These are phyloP conservation scores for Hanleya hanleyi DNA, from an alignment of 2,888 invertebrate genomes.

Conservation along the genomic window DNA sequence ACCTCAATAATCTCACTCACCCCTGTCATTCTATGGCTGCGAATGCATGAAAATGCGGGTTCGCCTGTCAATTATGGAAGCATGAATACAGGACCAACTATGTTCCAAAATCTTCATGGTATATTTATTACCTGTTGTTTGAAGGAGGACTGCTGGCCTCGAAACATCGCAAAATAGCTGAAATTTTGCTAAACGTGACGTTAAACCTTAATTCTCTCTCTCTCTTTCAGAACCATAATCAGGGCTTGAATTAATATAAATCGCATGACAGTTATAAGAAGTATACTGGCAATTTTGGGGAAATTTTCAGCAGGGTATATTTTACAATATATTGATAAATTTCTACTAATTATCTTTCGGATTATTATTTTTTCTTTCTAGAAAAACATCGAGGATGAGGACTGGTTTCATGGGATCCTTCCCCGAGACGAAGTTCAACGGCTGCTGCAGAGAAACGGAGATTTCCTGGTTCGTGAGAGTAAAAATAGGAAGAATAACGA, in stretches of 20 bases:
- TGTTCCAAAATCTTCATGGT: too few relatives aligned
- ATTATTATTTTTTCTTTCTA: neutral
- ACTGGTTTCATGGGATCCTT: slow-evolving; percentile 98
- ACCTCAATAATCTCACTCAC: too few relatives aligned
- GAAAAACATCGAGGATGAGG: slow-evolving; percentile 81
- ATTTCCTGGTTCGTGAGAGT: slow-evolving; percentile 93
- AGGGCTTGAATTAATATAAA: too few relatives aligned
- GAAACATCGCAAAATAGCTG: too few relatives aligned
- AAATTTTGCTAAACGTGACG: neutral
- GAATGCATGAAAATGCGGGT: too few relatives aligned
- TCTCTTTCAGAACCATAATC: neutral
- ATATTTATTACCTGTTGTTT: too few relatives aligned
- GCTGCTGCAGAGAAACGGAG: slow-evolving; percentile 91
- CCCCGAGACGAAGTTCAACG: slow-evolving; percentile 97
- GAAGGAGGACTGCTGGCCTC: too few relatives aligned
- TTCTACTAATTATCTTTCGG: neutral
- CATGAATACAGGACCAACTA: too few relatives aligned
- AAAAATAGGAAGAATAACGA: slow-evolving; percentile 75
- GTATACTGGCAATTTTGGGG: too few relatives aligned
- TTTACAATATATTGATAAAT: neutral
- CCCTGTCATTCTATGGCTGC: too few relatives aligned
- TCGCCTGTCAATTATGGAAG: too few relatives aligned
- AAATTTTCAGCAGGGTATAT: neutral
- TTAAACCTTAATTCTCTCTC: neutral
- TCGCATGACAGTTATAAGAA: too few relatives aligned